phyloP scores from a whole-genome alignment of 1,140 invertebrate species.

The Atta texana region DNA sequence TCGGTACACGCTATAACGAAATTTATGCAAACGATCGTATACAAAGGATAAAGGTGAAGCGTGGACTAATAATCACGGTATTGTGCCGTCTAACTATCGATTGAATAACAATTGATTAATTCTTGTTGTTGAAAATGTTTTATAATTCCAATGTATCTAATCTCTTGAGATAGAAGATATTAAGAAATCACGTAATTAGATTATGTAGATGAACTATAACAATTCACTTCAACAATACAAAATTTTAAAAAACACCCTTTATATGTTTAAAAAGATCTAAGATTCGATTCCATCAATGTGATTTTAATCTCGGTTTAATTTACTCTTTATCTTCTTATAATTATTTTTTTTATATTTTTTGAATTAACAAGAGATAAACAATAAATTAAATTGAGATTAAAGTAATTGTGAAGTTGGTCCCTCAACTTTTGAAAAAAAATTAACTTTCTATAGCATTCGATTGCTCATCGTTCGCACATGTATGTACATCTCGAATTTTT shows the following conservation, averaged over 20 bases:
- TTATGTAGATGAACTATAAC: not conserved
- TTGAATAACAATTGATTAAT: constrained; percentile 41
- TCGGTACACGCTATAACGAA: constrained; percentile 34
- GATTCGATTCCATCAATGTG: too few species aligned
- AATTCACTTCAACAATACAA: not conserved
- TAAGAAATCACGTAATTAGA: not conserved
- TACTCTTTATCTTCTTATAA: too few species aligned
- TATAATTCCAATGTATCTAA: not conserved
- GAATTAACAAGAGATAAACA: too few species aligned
- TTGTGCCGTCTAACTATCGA: constrained; percentile 32
- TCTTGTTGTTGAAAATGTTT: constrained; percentile 15
- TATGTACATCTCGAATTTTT: too few species aligned
- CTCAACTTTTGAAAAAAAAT: too few species aligned
- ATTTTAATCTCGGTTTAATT: too few species aligned
- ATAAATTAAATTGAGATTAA: too few species aligned
- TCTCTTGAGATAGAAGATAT: not conserved
- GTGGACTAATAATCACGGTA: constrained; percentile 13
- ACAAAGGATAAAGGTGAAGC: constrained; percentile 62
- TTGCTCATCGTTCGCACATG: too few species aligned
- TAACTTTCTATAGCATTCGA: too few species aligned
- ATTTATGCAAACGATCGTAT: constrained; percentile 64
- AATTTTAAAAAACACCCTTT: not conserved
- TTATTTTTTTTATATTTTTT: too few species aligned
- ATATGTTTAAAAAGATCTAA: not conserved
- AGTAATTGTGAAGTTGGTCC: too few species aligned